Evolutionary conservation across 2,113 vertebrate genomes (phyloP).

Genomic region (Puma concolor): DNA sequence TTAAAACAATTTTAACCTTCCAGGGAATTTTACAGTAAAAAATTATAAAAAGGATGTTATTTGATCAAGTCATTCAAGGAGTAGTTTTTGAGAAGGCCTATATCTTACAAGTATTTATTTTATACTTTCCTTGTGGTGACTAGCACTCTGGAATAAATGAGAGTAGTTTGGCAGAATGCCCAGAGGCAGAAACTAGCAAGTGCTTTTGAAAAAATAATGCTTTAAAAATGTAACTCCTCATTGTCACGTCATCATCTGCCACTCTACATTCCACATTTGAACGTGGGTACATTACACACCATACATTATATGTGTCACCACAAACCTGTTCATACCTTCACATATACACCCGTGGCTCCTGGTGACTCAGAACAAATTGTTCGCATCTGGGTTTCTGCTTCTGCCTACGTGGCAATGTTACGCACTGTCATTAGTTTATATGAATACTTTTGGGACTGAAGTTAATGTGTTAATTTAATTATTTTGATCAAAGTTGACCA

Average conservation of each 20-base stretch:
- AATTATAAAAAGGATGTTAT: background rate
- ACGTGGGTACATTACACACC: background rate
- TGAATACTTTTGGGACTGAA: background rate
- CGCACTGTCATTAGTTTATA: background rate
- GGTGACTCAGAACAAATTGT: background rate
- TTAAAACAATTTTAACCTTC: background rate
- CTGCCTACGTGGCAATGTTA: background rate
- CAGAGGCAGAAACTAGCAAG: background rate
- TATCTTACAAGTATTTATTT: background rate
- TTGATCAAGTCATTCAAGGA: background rate
- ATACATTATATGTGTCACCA: fast-evolving
- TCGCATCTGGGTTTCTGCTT: background rate
- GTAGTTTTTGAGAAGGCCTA: background rate
- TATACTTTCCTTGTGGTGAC: background rate
- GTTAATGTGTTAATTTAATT: background rate
- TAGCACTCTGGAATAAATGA: background rate
- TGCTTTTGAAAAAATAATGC: background rate
- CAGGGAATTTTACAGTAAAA: background rate
- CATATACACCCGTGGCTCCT: fast-evolving
- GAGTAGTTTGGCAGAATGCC: background rate
- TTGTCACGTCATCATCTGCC: background rate
- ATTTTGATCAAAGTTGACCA: background rate
- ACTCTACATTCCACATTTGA: background rate
- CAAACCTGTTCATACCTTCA: background rate
- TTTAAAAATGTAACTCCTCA: background rate